Base-by-base conservation (phyloP, 2,888 invertebrate species). In the Zele albiditarsus region DNA sequence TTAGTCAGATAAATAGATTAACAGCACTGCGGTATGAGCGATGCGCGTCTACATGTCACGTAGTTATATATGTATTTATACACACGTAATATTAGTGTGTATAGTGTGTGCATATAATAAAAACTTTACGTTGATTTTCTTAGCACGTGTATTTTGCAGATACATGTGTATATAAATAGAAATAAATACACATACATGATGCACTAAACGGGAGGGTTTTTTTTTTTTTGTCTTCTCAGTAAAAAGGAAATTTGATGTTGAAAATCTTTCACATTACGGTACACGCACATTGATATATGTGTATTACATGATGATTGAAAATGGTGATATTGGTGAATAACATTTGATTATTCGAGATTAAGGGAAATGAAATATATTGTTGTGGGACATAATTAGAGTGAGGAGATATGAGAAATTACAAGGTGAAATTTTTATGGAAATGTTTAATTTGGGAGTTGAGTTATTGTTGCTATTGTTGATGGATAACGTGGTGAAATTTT, bases 1-100 rank as follows among this genome's bases (percentile, higher is more conserved):
- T 82, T 84, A 82, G 83, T 81, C 84, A 84, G 84, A 87, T 87
- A 87, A 87, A 85, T 86, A 83, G 84, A 87, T 87, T 84, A 87
- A 82, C 84, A 82, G 78, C 83, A 82, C 84, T 83, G 83, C 62
- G 2, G 49, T 62, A n/a, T 71, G 65, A 63, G 58, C 57, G 80
- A 82, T 82, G 80, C 79, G 60, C 69, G 71, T 73, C n/a, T 46
- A 14, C 2, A 46, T 70, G 67, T 46, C 46, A 46, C 46, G 46
- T 46, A 53, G 0, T 8, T 38, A 8, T 73, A 77, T 66, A 71
- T 66, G 66, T 53, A 71, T 72, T 23, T 20, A 72, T 38, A n/a
- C 33, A 53, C 63, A 60, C 12, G 38, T 38, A 12, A 12, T 12
- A 38, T 38, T 2, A 38, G 12, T 46, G 16, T 27, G 46, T 25